Evolutionary conservation across 2,797 vertebrate species (phyloP), one percentile per base, ranked within the genome.

Genomic region (Bufotes viridis): DNA sequence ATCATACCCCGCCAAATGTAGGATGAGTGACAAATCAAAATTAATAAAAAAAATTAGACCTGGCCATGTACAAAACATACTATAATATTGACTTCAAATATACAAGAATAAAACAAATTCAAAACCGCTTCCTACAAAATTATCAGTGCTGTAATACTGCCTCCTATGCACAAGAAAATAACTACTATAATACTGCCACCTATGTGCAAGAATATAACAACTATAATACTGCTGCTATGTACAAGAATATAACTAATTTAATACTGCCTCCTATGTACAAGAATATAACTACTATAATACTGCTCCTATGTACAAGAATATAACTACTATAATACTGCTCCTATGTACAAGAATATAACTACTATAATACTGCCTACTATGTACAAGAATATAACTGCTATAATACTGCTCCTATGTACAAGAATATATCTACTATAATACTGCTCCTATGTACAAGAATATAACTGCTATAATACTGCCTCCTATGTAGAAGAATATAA

Each of bases 171-270:
- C 63, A 60, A 17, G 57, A 58, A 58, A 1, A 58, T 58, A 58
- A 58, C 57, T 58, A 14, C 15, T 58, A 58, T 58, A 69, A 69
- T 69, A 69, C n/a, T n/a, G n/a, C n/a, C n/a, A n/a, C n/a, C n/a
- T n/a, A n/a, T n/a, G 14, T 69, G 29, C 67, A 69, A 67, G 67
- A 69, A 69, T 29, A 69, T 69, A 69, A 69, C 67, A 29, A 69
- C 67, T 69, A 26, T 69, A 69, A 26, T 74, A 74, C 72, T 49
- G 9, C 42, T 12, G 42, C 72, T 75, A 75, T 75, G 17, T 75
- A 75, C 72, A 75, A 51, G 72, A 75, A 75, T 75, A 51, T 75
- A 75, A 75, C 42, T 75, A 75, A 42, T 75, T 51, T 75, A 75
- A 75, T 75, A 75, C 72, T 75, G 42, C 42, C 7, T 7, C 24